These are phyloP conservation scores for Portevinia maculata DNA, from an alignment of 2,888 invertebrate species.

Conservation along the genomic window DNA sequence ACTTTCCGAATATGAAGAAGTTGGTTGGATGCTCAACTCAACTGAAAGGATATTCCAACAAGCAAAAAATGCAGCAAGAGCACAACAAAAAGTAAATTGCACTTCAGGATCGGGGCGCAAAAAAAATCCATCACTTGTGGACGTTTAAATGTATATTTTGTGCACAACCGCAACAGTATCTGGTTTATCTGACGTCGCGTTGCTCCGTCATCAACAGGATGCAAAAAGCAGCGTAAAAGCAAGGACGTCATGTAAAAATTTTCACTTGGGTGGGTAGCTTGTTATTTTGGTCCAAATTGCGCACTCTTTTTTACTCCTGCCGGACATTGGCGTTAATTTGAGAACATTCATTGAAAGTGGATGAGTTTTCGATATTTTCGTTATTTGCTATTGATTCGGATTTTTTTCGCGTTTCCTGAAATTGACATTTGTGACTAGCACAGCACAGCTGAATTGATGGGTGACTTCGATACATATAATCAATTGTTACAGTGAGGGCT, in stretches of 20 bases:
- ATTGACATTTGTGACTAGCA: conserved; percentile 40
- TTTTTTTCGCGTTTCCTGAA: conserved; percentile 22
- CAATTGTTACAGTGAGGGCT: conserved; percentile 35
- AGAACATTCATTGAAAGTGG: conserved; percentile 71
- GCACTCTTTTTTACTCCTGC: conserved; percentile 23
- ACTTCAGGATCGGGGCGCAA: conserved; percentile 27
- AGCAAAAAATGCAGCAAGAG: background rate
- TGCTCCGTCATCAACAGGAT: conserved; percentile 44
- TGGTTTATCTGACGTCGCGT: conserved; percentile 28
- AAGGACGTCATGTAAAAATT: conserved; percentile 63
- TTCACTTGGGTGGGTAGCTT: conserved; percentile 29
- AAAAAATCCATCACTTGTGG: conserved; percentile 61
- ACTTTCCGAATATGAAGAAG: conserved; percentile 50
- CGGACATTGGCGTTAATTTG: conserved; percentile 73
- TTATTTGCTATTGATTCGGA: conserved; percentile 43
- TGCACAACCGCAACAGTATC: conserved; percentile 49
- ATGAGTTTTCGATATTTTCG: conserved; percentile 43
- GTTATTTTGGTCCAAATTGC: conserved; percentile 36
- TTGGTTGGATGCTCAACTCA: conserved; percentile 43
- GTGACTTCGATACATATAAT: conserved; percentile 52
- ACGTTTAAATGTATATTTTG: conserved; percentile 70
- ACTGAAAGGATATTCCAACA: conserved; percentile 4
- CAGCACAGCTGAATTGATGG: conserved; percentile 40
- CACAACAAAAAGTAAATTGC: conserved; percentile 36
- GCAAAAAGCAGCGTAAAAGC: conserved; percentile 45